Conservation (phyloP, 1,140 invertebrate species). For the Brachionus paranguensis region DNA sequence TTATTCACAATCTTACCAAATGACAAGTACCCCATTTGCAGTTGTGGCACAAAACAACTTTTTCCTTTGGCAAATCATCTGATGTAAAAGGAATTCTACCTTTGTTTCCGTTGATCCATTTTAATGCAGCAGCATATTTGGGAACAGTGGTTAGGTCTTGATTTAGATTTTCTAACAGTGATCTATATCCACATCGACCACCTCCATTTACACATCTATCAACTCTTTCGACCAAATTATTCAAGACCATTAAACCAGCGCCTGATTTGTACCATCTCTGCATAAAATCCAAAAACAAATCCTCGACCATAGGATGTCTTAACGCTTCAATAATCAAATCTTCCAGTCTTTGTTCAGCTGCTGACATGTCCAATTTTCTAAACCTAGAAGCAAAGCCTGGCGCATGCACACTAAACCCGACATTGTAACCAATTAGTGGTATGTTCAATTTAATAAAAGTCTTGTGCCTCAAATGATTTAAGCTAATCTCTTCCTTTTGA, state of each 20-base stretch:
- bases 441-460: neutral
- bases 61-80: neutral
- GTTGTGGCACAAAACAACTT: neutral
- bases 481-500: neutral
- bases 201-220: neutral
- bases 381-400: neutral
- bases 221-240: neutral
- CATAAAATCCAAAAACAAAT: neutral
- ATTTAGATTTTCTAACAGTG: slow-evolving; percentile 45
- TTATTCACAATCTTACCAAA: neutral
- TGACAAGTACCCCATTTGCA: slow-evolving; percentile 5
- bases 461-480: neutral
- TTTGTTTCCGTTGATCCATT: slow-evolving; percentile 27
- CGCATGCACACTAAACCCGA: neutral
- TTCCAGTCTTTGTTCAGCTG: neutral
- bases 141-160: slow-evolving; percentile 44
- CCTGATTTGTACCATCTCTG: slow-evolving; percentile 10
- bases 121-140: slow-evolving; percentile 44
- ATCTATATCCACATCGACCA: slow-evolving; percentile 45
- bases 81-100: neutral
- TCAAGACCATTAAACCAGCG: neutral
- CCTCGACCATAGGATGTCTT: neutral
- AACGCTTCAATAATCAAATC: slow-evolving; percentile 7
- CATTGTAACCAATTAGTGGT: neutral
- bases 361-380: neutral